Evolutionary conservation across 2,888 invertebrate species (phyloP).

Genomic region (Thecophora atra): DNA sequence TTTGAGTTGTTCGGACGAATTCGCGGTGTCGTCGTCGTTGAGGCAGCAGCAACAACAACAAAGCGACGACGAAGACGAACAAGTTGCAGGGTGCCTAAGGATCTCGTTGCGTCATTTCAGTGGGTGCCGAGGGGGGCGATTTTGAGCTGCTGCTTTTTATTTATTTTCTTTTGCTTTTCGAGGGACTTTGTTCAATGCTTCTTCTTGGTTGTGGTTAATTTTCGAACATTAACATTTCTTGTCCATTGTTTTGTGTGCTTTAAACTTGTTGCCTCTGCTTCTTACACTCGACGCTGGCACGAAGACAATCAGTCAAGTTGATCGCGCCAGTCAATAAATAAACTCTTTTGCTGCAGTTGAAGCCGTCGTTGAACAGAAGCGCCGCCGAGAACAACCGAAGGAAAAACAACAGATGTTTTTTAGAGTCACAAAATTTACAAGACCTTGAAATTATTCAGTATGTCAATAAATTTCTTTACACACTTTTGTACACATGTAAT

Average conservation of each 20-base stretch:
- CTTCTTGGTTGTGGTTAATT: constrained; percentile 32
- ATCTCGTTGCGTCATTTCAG: background rate
- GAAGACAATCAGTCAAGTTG: constrained; percentile 64
- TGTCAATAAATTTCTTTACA: too few species aligned
- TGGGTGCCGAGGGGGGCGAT: background rate
- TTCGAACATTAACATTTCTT: constrained; percentile 6
- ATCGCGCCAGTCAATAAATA: constrained; percentile 65
- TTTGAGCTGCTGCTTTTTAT: constrained; percentile 1
- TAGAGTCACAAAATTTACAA: too few species aligned
- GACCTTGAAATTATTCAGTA: too few species aligned
- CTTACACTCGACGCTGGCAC: constrained; percentile 46
- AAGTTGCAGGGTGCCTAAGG: too few species aligned
- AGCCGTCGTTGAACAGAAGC: constrained; percentile 13
- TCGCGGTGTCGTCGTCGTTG: background rate
- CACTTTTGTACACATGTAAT: too few species aligned
- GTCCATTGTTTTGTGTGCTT: constrained; percentile 44
- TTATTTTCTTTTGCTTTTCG: constrained; percentile 1
- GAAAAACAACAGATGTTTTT: constrained; percentile 56
- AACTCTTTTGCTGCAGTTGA: constrained; percentile 40
- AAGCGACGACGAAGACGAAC: background rate
- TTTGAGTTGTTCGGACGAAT: constrained; percentile 50
- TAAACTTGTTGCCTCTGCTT: constrained; percentile 41
- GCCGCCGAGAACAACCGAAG: constrained; percentile 45
- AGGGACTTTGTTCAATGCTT: constrained; percentile 35
- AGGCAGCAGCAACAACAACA: background rate